A percentile compares a stretch with the other conserved stretches of the same genome.
These are phyloP conservation scores for Spea hammondii DNA, from an alignment of 2,797 vertebrate genomes.

Conservation along the genomic window DNA sequence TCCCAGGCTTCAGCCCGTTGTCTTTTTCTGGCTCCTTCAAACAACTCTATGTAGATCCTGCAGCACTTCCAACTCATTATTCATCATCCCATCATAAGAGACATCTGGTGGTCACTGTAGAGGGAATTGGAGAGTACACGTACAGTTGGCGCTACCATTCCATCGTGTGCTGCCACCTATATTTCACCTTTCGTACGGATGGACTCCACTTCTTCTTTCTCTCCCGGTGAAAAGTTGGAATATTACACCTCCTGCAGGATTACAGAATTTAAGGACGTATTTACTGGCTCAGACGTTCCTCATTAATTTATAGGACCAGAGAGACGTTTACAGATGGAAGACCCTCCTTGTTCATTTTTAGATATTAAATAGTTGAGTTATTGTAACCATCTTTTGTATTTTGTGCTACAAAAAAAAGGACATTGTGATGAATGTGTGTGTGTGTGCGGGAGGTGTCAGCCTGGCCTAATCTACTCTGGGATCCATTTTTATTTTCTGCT, in stretches of 20 bases:
- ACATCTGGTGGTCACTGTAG: neutral
- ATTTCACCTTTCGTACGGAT: neutral
- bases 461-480: conserved; percentile 12
- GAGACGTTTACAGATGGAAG: neutral
- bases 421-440: neutral
- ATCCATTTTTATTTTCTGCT: conserved; percentile 38
- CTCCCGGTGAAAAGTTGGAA: too few relatives aligned
- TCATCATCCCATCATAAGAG: too few relatives aligned
- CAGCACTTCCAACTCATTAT: too few relatives aligned
- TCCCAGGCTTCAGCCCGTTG: too few relatives aligned
- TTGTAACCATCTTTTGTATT: neutral
- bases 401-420: neutral
- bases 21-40: too few relatives aligned
- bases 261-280: neutral
- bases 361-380: conserved; percentile 20
- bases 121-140: neutral
- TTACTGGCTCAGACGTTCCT: conserved; percentile 26
- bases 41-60: too few relatives aligned
- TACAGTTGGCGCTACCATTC: too few relatives aligned
- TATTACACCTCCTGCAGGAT: too few relatives aligned
- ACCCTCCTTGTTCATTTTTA: neutral
- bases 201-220: too few relatives aligned
- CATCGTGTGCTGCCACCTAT: neutral
- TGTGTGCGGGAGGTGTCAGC: neutral
- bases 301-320: conserved; percentile 41